These are phyloP conservation scores for Drosophila formosana DNA, from an alignment of 2,888 invertebrate genomes.

Conservation along the genomic window DNA sequence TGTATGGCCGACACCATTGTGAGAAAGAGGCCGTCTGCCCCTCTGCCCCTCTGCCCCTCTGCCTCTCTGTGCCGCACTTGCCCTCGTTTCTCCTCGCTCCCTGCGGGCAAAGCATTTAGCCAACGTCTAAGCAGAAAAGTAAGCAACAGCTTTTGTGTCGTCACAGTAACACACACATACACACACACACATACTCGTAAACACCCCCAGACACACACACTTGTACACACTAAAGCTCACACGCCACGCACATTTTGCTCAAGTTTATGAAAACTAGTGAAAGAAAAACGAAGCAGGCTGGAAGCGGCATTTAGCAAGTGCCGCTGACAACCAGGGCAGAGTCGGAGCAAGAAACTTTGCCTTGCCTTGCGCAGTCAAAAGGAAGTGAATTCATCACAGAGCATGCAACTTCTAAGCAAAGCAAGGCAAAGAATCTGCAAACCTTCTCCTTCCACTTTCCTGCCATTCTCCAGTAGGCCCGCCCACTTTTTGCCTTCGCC, in stretches of 20 bases:
- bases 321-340: constrained; percentile 56
- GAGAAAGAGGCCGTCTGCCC: constrained; percentile 5
- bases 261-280: constrained; percentile 69
- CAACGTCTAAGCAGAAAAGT: constrained; percentile 72
- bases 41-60: neutral
- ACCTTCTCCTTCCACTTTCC: neutral
- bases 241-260: constrained; percentile 34
- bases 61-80: neutral
- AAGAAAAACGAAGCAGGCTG: constrained; percentile 33
- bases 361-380: constrained; percentile 24
- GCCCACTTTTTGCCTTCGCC: constrained; percentile 12
- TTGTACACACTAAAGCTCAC: constrained; percentile 29
- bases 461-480: neutral
- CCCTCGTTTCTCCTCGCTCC: constrained; percentile 19
- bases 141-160: constrained; percentile 75
- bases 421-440: neutral
- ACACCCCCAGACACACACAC: constrained; percentile 16
- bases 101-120: constrained; percentile 74
- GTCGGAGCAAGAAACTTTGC: constrained; percentile 48
- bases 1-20: constrained; percentile 41
- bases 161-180: constrained; percentile 29
- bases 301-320: constrained; percentile 60
- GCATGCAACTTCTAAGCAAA: constrained; percentile 30
- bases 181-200: constrained; percentile 9
- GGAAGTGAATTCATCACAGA: constrained; percentile 52